A percentile compares a stretch with the other conserved stretches of the same genome.
These are phyloP conservation scores for Globia sparganii DNA, from an alignment of 2,888 invertebrate genomes.

Conservation along the genomic window DNA sequence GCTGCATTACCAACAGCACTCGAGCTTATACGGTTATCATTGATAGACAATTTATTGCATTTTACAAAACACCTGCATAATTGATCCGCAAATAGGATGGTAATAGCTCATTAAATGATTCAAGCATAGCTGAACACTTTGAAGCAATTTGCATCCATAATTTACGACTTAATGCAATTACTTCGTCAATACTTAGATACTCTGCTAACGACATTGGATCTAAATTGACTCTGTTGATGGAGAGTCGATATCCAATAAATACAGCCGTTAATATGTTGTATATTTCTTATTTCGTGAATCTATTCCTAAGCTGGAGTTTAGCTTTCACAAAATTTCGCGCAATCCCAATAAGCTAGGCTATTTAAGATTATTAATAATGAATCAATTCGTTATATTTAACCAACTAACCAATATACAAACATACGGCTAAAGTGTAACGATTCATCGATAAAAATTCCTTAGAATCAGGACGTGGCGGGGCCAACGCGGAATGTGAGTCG, in stretches of 20 bases:
- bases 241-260: background rate
- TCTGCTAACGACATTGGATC: conserved; percentile 26
- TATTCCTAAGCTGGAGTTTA: background rate
- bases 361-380: conserved; percentile 3
- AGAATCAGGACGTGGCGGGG: conserved; percentile 83
- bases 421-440: conserved; percentile 79
- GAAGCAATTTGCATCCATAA: conserved; percentile 58
- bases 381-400: background rate
- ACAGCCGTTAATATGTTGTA: conserved; percentile 4
- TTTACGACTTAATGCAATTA: conserved; percentile 52
- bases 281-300: background rate
- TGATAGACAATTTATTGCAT: conserved; percentile 57
- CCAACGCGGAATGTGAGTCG: conserved; percentile 84
- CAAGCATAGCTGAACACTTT: conserved; percentile 55
- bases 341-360: background rate
- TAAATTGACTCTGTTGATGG: conserved; percentile 19
- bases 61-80: conserved; percentile 67
- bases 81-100: conserved; percentile 61
- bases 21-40: conserved; percentile 43
- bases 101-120: conserved; percentile 50
- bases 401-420: conserved; percentile 13
- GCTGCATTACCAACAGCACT: conserved; percentile 46
- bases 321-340: background rate
- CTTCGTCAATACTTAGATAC: conserved; percentile 41
- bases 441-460: conserved; percentile 83